Percentiles rank a stretch among this genome's conserved stretches.
Conservation (phyloP, 2,113 vertebrate genomes). For the Seriola quinqueradiata region DNA sequence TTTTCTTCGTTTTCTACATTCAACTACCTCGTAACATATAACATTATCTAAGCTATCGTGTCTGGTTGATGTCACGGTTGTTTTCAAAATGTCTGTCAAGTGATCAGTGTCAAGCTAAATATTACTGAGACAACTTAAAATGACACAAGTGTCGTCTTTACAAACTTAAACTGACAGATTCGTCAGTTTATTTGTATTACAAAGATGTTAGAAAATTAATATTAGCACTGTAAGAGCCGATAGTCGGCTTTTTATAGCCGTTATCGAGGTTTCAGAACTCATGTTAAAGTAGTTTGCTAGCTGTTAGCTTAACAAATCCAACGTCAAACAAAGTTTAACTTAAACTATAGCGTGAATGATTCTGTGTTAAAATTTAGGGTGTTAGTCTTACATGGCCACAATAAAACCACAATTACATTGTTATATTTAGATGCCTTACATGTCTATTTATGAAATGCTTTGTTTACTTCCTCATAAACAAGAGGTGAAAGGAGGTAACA, state of each 20-base stretch:
- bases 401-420: background rate
- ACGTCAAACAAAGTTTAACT: background rate
- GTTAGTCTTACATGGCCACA: background rate
- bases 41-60: background rate
- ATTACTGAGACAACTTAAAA: background rate
- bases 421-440: background rate
- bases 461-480: slow-evolving; percentile 10
- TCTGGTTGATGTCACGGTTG: slow-evolving; percentile 1
- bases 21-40: background rate
- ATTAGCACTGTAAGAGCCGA: background rate
- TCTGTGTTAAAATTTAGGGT: background rate
- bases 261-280: background rate
- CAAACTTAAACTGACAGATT: background rate
- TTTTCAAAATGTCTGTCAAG: background rate
- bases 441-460: background rate
- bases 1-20: background rate
- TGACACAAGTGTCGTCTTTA: slow-evolving; percentile 6
- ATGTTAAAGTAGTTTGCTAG: slow-evolving; percentile 29
- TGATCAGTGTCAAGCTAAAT: slow-evolving; percentile 21
- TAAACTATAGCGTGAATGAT: background rate
- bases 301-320: slow-evolving; percentile 8
- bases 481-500: too few species aligned
- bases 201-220: background rate
- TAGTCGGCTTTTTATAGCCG: background rate
- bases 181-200: background rate